Percentiles rank a stretch among this genome's conserved stretches.
phyloP scores from a whole-genome alignment of 1,140 invertebrate species.

The Cydia fagiglandana region DNA sequence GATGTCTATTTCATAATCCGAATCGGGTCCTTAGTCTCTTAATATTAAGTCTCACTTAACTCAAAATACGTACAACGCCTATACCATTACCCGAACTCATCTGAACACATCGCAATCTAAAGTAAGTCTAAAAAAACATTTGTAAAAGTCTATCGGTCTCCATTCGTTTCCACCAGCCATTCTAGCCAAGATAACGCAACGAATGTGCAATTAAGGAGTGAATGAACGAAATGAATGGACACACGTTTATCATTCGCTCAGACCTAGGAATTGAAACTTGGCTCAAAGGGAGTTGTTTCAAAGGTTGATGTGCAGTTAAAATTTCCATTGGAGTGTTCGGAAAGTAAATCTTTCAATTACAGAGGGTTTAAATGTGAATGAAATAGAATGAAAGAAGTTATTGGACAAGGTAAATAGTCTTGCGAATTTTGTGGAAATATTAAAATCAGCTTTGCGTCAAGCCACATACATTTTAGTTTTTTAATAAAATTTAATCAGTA shows the following conservation, averaged over 20 bases:
- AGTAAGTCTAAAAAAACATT: neutral
- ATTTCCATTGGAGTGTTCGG: neutral
- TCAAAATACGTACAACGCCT: neutral
- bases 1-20: no score
- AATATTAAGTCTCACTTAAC: neutral
- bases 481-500: no score
- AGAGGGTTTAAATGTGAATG: neutral
- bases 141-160: neutral
- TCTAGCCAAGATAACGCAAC: neutral
- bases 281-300: neutral
- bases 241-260: constrained; percentile 20
- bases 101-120: neutral
- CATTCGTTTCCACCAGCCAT: constrained; percentile 2
- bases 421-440: no score
- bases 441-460: no score
- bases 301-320: neutral
- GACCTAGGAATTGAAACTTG: constrained; percentile 3
- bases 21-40: no score
- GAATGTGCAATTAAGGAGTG: constrained; percentile 17
- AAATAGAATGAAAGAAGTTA: neutral
- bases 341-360: neutral
- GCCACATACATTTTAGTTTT: no score
- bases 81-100: neutral
- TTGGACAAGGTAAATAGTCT: neutral
- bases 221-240: constrained; percentile 16